These are phyloP conservation scores for Eremobia ochroleuca DNA, from an alignment of 2,888 invertebrate species.

Conservation along the genomic window DNA sequence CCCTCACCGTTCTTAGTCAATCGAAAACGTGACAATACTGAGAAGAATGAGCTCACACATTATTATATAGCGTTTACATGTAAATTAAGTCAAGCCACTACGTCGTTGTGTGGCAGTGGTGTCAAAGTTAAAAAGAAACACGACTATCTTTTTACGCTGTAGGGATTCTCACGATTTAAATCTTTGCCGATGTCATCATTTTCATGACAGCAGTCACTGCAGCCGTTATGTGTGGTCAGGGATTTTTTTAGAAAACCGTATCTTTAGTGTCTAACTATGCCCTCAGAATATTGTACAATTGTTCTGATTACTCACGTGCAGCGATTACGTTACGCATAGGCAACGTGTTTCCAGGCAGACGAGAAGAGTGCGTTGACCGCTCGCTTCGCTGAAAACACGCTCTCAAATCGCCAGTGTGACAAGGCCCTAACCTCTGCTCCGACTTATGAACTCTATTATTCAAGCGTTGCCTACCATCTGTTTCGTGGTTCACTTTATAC, in stretches of 20 bases:
- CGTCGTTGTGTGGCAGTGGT: not conserved
- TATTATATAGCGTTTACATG: not conserved
- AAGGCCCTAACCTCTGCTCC: slow-evolving; percentile 29
- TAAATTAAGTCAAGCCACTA: not conserved
- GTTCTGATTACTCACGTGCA: no score
- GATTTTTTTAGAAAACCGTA: no score
- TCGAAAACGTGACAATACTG: no score
- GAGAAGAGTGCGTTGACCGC: not conserved
- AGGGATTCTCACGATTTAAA: not conserved
- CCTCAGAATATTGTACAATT: not conserved
- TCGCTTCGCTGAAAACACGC: not conserved
- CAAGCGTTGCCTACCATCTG: slow-evolving; percentile 54
- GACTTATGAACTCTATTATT: slow-evolving; percentile 62
- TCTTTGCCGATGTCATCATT: not conserved
- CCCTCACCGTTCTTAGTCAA: no score
- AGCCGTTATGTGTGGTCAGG: not conserved
- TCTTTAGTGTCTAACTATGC: not conserved
- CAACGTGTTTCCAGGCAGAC: no score
- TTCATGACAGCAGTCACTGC: not conserved
- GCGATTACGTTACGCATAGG: not conserved
- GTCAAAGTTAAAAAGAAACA: not conserved
- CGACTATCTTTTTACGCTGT: not conserved
- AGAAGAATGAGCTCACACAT: not conserved
- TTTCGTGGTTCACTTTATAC: slow-evolving; percentile 48
- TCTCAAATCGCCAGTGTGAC: not conserved